These are phyloP conservation scores for Ectobius pallidus DNA, from an alignment of 2,888 invertebrate species.

Conservation along the genomic window DNA sequence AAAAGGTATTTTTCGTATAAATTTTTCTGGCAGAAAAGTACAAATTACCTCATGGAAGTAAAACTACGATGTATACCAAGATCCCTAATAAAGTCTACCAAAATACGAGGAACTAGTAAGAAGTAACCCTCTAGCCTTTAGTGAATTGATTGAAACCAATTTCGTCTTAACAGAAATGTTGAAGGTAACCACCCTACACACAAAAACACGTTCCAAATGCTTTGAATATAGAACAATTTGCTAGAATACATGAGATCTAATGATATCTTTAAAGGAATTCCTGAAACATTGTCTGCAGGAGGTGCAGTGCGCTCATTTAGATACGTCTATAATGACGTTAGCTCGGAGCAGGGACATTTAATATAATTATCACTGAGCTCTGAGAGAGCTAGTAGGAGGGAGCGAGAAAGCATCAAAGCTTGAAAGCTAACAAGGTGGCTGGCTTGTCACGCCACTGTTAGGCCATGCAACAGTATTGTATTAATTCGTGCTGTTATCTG, in stretches of 20 bases:
- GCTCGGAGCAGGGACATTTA: neutral
- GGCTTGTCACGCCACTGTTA: neutral
- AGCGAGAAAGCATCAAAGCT: neutral
- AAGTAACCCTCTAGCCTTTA: no score
- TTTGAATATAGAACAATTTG: no score
- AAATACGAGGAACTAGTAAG: no score
- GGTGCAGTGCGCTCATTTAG: neutral
- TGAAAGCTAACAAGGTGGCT: slow-evolving; percentile 7
- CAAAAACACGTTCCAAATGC: no score
- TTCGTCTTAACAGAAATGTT: no score
- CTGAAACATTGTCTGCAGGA: slow-evolving; percentile 8
- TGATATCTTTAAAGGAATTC: slow-evolving; percentile 14
- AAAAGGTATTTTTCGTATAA: no score
- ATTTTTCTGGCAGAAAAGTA: no score
- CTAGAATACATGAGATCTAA: neutral
- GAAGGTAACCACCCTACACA: no score
- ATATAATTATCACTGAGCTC: slow-evolving; percentile 4
- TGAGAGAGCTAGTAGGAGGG: neutral
- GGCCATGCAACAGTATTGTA: neutral
- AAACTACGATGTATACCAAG: no score
- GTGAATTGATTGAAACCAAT: no score
- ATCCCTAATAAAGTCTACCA: no score
- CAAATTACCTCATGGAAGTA: no score
- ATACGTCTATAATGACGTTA: slow-evolving; percentile 5
- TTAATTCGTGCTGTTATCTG: slow-evolving; percentile 6